A percentile compares a stretch with the other conserved stretches of the same genome.
These are phyloP conservation scores for Noctilio leporinus DNA, from an alignment of 2,113 vertebrate genomes.

Conservation along the genomic window DNA sequence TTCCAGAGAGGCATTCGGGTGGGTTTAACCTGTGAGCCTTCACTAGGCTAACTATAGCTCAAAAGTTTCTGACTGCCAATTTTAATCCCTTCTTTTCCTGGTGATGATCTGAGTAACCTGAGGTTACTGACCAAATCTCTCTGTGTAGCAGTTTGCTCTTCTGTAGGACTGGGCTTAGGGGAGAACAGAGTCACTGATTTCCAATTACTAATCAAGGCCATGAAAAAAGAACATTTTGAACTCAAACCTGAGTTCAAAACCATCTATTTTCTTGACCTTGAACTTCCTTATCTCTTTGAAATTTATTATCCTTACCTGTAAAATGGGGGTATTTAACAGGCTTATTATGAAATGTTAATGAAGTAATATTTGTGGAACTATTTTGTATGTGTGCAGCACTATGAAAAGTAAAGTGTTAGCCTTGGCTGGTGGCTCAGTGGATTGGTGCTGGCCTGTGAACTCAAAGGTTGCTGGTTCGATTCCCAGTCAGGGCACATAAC, in stretches of 20 bases:
- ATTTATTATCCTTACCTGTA: not conserved
- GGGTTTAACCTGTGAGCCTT: conserved; percentile 48
- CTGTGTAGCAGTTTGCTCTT: not conserved
- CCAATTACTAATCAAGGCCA: not conserved
- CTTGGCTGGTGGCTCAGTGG: too few relatives aligned
- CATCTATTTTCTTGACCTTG: not conserved
- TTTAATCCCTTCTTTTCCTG: conserved; percentile 15
- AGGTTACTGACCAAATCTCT: not conserved
- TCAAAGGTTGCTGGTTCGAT: too few relatives aligned
- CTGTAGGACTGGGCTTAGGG: not conserved
- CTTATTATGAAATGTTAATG: not conserved
- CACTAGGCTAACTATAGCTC: not conserved
- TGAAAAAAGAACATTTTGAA: not conserved
- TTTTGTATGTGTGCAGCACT: not conserved
- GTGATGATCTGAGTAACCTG: not conserved
- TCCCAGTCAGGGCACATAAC: too few relatives aligned
- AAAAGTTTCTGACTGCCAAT: not conserved
- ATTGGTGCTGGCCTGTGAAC: too few relatives aligned
- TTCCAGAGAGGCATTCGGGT: conserved; percentile 37
- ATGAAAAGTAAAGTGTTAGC: not conserved
- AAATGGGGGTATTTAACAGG: not conserved
- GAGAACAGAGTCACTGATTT: not conserved
- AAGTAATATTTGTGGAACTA: not conserved
- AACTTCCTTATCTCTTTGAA: conserved; percentile 13
- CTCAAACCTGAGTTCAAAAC: not conserved